Base-by-base conservation (phyloP, 2,113 vertebrate species). In the Antechinus flavipes region DNA sequence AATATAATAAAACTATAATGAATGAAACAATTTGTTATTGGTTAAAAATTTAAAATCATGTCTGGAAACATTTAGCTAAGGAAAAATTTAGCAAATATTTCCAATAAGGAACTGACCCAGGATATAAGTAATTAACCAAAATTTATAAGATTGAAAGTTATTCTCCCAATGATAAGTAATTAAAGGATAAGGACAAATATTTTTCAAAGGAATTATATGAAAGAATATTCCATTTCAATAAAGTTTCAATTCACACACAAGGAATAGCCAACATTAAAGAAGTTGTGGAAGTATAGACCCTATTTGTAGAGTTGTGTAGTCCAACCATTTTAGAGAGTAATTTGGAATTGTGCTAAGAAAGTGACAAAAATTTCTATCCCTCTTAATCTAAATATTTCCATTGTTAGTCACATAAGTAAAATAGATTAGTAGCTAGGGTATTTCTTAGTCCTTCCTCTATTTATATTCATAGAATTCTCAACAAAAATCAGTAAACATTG, bases 381-480 rank as follows among this genome's bases (percentile, higher is more conserved):
- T 68, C 35, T 68, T 68, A 30, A 6, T 14, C 4, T n/a, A n/a
- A 35, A 68, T 68, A 68, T 35, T 68, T 68, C 30, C 5, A n/a
- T n/a, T 68, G 30, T 12, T 68, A 61, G 58, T 27, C 58, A 68
- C 35, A 68, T 68, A n/a, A 68, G 11, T 12, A 30, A 35, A 68
- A 58, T 58, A 58, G 61, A 68, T n/a, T 16, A 68, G 16, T n/a
- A 11, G 14, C n/a, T 54, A 5, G 53, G 30, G 46, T 96, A 90
- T 90, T 93, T 53, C 93, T 93, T 97, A 90, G 96, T 95, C 97
- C 95, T 93, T 97, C 94, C 93, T 96, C 96, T 98, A 95, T 94
- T 97, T 96, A 95, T 95, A 91, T 90, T 95, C 95, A 42, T 93
- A 54, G 95, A n/a, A 91, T 89, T 97, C 90, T 91, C 89, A 91